Evolutionary conservation across 2,888 invertebrate species (phyloP).

Genomic region (Sesia apiformis): DNA sequence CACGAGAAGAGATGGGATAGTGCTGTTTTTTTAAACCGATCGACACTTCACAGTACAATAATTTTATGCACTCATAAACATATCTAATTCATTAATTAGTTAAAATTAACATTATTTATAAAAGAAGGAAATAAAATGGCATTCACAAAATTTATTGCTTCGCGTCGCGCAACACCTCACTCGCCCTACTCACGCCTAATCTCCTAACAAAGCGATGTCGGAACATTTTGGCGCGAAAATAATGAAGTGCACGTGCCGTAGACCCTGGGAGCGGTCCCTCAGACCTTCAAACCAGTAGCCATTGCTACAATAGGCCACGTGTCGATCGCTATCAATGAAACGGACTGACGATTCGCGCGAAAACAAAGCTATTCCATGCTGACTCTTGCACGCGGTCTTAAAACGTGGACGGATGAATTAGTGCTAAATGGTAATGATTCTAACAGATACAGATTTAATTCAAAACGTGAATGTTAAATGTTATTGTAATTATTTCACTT

Average conservation of each 20-base stretch:
- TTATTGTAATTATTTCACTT: not conserved
- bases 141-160: not conserved
- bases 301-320: slow-evolving; percentile 43
- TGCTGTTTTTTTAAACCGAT: too few relatives aligned
- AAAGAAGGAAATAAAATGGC: not conserved
- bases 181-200: slow-evolving; percentile 59
- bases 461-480: not conserved
- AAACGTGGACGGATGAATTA: not conserved
- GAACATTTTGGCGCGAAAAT: slow-evolving; percentile 73
- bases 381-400: not conserved
- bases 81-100: too few relatives aligned
- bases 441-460: slow-evolving; percentile 1
- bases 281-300: slow-evolving; percentile 17
- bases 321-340: slow-evolving; percentile 58
- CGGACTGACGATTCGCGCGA: slow-evolving; percentile 18
- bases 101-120: too few relatives aligned
- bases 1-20: too few relatives aligned
- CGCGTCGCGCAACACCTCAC: not conserved
- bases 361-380: slow-evolving; percentile 31
- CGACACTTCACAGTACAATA: too few relatives aligned
- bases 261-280: slow-evolving; percentile 8
- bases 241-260: slow-evolving; percentile 66
- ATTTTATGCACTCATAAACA: too few relatives aligned
- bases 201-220: slow-evolving; percentile 68
- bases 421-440: not conserved